Evolutionary conservation across 2,888 invertebrate genomes (phyloP), one percentile per base, ranked within the genome.

Genomic region (Dryocosmus kuriphilus): DNA sequence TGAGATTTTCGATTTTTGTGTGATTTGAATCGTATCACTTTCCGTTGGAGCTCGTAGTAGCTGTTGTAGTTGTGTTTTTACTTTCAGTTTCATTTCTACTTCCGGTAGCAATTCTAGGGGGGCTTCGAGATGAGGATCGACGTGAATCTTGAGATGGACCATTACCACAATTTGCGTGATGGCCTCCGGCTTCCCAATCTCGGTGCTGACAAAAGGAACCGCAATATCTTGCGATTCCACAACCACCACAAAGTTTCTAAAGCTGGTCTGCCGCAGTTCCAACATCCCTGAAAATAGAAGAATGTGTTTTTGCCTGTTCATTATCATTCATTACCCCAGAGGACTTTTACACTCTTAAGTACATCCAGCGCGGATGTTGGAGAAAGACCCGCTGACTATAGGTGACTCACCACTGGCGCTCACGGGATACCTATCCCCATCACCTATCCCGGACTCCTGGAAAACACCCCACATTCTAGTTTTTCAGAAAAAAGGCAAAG

Each of bases 181-280:
- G 91, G n/a, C 90, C 90, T 6, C 91, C 91, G 6, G 91, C 88
- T 92, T 98, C 98, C 98, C 98, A 98, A 93, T 98, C 98, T 92
- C 98, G 98, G 92, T 98, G 98, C 89, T 98, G 98, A 90, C 98
- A 98, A 93, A 98, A 98, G 76, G 98, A 95, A 27, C 98, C 97
- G 92, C 98, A 98, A 92, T 98, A 98, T 55, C 98, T 94, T 2
- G 98, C 98, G 84, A 97, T 94, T 92, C 97, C 97, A 92, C 98
- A 98, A 0, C 98, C 98, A 19, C 98, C 97, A 91, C 98, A 98
- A n/a, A 0, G 98, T 98, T 93, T 98, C 98, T 88, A 97, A 96
- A 5, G 98, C 98, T 91, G 97, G 97, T 85, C 98, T 94, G 0
- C 98, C 98, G 92, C 98, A 98, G 92, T 98, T 98, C 98, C 98